Evolutionary conservation across 2,113 vertebrate genomes (phyloP), one percentile per base, ranked within the genome.

Genomic region (Daphoenositta chrysoptera): DNA sequence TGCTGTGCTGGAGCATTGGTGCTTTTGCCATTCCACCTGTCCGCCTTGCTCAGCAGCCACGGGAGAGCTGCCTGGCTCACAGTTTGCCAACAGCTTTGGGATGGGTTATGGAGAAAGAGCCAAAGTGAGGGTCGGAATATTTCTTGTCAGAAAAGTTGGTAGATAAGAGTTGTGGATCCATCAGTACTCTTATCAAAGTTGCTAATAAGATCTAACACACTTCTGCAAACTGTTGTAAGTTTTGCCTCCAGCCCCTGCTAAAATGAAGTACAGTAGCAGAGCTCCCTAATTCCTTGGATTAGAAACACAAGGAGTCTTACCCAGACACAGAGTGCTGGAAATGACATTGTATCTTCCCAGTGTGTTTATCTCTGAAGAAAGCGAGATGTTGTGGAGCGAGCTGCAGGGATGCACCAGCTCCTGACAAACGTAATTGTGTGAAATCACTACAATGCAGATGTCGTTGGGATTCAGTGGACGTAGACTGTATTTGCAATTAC

Each of bases 391-490:
- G 94, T 24, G 45, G 90, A 97, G 58, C 0, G 5, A 86, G 80
- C n/a, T 37, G 53, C 53, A 27, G 72, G 83, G 90, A 64, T 83
- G 75, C 93, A 54, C 92, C 89, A 26, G 87, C 93, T 92, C 85
- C 95, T 77, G 94, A 51, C 63, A 64, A 12, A 28, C 71, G 5
- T 66, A 56, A 39, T 27, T 60, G 79, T 66, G 66, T 53, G 87
- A 71, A 76, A 53, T 51, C 77, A 80, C 95, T 96, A 96, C 89
- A 93, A 65, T 64, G 61, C 95, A 97, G 94, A 94, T 97, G 92
- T 93, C 92, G 91, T 94, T 90, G 78, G 75, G 72, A 93, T 97
- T 97, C 96, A 95, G 51, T 72, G 86, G 93, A 93, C 78, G 78
- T 94, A 96, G 91, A 94, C 60, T 76, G 91, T 48, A 50, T 47